Conservation (phyloP, 2,797 vertebrate species). For the Myoxocephalus aenaeus region DNA sequence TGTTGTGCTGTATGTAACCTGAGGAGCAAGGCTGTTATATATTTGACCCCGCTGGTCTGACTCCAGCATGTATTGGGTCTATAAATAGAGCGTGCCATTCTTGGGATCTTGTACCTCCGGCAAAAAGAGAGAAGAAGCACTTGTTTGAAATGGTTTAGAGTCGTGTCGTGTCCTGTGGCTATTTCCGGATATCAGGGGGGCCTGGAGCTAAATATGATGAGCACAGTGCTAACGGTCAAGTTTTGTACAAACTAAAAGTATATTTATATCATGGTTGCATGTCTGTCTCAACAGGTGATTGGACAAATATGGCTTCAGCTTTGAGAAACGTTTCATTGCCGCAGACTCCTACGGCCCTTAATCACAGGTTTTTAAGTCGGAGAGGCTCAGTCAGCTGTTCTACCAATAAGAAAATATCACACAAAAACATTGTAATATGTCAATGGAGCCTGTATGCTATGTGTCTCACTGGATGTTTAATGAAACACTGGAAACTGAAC, state of each 20-base stretch:
- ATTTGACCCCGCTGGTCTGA: constrained; percentile 43
- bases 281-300: neutral
- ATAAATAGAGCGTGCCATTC: constrained; percentile 64
- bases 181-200: constrained; percentile 50
- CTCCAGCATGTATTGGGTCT: constrained; percentile 41
- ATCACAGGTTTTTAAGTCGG: neutral
- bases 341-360: neutral
- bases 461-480: neutral
- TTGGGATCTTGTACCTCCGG: constrained; percentile 27
- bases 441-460: neutral
- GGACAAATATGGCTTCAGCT: neutral
- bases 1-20: constrained; percentile 46
- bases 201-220: constrained; percentile 5
- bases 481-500: neutral
- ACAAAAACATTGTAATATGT: neutral
- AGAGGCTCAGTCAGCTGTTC: neutral
- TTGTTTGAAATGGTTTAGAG: neutral
- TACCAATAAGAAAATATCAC: neutral
- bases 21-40: constrained; percentile 25
- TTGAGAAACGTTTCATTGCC: neutral
- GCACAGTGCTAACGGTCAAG: neutral
- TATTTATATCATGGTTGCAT: constrained; percentile 4
- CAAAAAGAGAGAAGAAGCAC: constrained; percentile 9
- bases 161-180: constrained; percentile 29
- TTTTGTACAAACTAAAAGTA: neutral